Evolutionary conservation across 2,797 vertebrate species (phyloP), one percentile per base, ranked within the genome.

Genomic region (Sebastes steindachneri): DNA sequence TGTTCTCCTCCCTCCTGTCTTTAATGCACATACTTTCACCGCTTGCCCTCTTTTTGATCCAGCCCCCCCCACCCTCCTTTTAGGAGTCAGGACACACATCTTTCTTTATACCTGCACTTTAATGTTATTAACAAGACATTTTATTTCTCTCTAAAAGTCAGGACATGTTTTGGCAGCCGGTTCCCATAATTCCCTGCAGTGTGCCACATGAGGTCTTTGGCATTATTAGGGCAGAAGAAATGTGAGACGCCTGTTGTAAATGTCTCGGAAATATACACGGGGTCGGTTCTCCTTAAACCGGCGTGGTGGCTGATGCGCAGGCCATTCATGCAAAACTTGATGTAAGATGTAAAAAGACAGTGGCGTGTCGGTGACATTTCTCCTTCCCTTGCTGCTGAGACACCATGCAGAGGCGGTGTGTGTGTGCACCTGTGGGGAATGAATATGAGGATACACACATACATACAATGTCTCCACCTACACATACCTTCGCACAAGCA

Each of bases 61-160:
- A 58, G 58, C 33, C 7, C 26, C 11, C 35, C 31, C 3, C 35
- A 6, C 26, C 6, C 26, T 14, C 53, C 63, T 73, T 89, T 80
- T 14, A 51, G 48, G 62, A 89, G 77, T 82, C 62, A 62, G 86
- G 80, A 85, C 86, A 71, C 77, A 82, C 75, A 79, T 87, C 75
- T 48, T 48, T 48, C 82, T 92, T 91, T 86, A 87, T 79, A 77
- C 71, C 57, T 74, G 60, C 53, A 55, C 89, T 94, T 89, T 89
- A 87, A 88, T 90, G 75, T 93, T 93, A 93, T 86, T 92, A 93
- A 90, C 75, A 64, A 77, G 86, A 89, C 87, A 33, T 93, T 94
- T 95, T 92, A 94, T 93, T 93, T 92, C 70, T 55, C 89, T 83
- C 74, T 92, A 85, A 93, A 95, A 91, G 91, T 93, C 87, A 54